Conservation (phyloP, 2,797 vertebrate genomes). For the Centroberyx gerrardi region DNA sequence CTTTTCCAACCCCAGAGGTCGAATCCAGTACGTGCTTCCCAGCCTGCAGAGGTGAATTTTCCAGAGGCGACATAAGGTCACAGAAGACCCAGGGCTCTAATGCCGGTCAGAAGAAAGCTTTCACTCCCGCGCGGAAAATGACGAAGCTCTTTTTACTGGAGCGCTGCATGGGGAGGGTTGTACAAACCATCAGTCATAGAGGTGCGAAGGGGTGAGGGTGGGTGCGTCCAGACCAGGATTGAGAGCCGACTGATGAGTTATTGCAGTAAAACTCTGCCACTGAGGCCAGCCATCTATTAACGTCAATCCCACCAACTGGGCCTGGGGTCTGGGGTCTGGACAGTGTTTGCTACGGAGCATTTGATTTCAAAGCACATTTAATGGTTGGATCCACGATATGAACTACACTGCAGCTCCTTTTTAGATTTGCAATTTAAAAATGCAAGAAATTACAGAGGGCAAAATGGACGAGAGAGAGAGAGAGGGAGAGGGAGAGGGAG, state of each 20-base stretch:
- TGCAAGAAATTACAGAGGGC: constrained; percentile 24
- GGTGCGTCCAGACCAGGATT: constrained; percentile 59
- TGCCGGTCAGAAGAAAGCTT: constrained; percentile 52
- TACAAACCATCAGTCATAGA: constrained; percentile 69
- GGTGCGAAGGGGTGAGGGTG: constrained; percentile 53
- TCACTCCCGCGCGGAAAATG: constrained; percentile 58
- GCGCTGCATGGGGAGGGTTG: constrained; percentile 57
- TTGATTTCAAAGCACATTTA: constrained; percentile 62
- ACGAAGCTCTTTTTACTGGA: constrained; percentile 53
- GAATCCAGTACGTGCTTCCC: constrained; percentile 57
- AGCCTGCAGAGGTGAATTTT: constrained; percentile 63
- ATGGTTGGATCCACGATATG: constrained; percentile 35
- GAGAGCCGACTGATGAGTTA: constrained; percentile 74
- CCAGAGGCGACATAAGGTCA: constrained; percentile 57
- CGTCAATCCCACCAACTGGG: constrained; percentile 54
- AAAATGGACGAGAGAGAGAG: not conserved
- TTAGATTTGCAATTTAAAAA: constrained; percentile 39
- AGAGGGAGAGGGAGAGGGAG: constrained; percentile 20
- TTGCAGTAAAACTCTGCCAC: constrained; percentile 61
- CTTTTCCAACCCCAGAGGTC: constrained; percentile 60
- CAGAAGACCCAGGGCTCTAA: constrained; percentile 58
- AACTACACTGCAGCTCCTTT: constrained; percentile 23
- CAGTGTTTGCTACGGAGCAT: constrained; percentile 21
- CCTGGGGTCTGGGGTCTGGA: constrained; percentile 23
- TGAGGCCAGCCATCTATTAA: constrained; percentile 67